phyloP scores from a whole-genome alignment of 2,797 vertebrate genomes.

The Hapalemur alaotrensis region DNA sequence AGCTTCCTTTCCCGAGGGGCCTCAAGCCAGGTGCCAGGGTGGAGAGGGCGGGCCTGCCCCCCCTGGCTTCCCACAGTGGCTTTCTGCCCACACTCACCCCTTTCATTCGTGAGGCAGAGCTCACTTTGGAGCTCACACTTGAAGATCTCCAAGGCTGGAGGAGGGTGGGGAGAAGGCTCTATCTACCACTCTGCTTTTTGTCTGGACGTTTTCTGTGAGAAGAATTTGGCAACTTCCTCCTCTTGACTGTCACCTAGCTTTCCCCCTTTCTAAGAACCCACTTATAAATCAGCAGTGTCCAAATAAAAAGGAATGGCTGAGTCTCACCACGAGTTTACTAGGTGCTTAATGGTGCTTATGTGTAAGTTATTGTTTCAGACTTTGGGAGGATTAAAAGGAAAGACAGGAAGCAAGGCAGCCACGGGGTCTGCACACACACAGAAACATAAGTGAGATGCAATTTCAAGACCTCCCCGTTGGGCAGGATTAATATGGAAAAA shows the following conservation, averaged over 20 bases:
- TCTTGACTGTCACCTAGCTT: not conserved
- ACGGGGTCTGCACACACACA: rapidly evolving
- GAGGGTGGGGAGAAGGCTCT: not conserved
- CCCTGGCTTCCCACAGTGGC: not conserved
- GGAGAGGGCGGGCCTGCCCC: not conserved
- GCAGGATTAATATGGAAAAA: not conserved
- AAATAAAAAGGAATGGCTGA: not conserved
- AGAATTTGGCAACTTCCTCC: not conserved
- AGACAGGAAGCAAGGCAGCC: not conserved
- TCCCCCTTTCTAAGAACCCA: not conserved
- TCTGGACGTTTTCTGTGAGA: not conserved
- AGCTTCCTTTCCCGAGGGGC: not conserved
- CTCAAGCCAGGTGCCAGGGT: not conserved
- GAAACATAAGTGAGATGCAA: not conserved
- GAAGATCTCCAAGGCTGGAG: not conserved
- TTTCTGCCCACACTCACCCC: not conserved
- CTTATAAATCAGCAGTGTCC: not conserved
- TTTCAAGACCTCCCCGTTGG: not conserved
- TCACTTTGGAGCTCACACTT: not conserved
- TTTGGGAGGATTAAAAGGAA: not conserved
- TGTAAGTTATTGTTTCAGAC: too few species aligned
- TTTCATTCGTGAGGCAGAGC: not conserved
- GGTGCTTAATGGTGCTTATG: not conserved
- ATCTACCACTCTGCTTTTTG: not conserved
- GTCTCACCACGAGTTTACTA: not conserved